These are phyloP conservation scores for Ecdyonurus torrentis DNA, from an alignment of 2,888 invertebrate species.

Conservation along the genomic window DNA sequence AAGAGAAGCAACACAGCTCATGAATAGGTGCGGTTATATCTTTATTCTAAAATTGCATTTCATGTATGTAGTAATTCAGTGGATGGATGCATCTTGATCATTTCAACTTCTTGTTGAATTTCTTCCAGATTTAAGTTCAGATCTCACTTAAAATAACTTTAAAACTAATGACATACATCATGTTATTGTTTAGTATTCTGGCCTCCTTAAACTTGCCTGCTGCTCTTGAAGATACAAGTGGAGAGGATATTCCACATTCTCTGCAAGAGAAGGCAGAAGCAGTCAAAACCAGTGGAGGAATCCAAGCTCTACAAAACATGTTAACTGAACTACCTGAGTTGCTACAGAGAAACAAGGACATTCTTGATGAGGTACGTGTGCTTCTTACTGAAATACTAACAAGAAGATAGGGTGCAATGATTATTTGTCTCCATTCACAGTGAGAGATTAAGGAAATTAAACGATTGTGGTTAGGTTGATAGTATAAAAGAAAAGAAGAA, in stretches of 20 bases:
- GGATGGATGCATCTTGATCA: no score
- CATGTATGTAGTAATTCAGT: not conserved
- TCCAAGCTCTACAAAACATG: slow-evolving; percentile 47
- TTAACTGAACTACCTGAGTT: slow-evolving; percentile 80
- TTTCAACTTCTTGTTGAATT: no score
- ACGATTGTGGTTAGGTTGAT: no score
- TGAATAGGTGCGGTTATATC: slow-evolving; percentile 48
- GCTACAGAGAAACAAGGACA: slow-evolving; percentile 81
- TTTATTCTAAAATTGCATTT: not conserved
- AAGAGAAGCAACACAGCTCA: slow-evolving; percentile 75
- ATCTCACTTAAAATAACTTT: not conserved
- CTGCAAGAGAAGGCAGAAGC: slow-evolving; percentile 68
- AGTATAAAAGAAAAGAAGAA: no score
- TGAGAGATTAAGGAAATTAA: no score
- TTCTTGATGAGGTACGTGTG: slow-evolving; percentile 83
- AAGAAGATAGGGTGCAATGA: no score
- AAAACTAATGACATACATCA: not conserved
- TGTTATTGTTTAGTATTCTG: slow-evolving; percentile 40
- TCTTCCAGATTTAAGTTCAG: no score
- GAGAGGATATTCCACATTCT: slow-evolving; percentile 68
- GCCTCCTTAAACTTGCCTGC: slow-evolving; percentile 93
- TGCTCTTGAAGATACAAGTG: slow-evolving; percentile 70
- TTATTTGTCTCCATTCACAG: no score
- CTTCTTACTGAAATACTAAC: no score
- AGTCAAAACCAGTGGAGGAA: slow-evolving; percentile 62